These are phyloP conservation scores for Pseudomyrmex flavicornis DNA, from an alignment of 1,140 invertebrate species.

Conservation along the genomic window DNA sequence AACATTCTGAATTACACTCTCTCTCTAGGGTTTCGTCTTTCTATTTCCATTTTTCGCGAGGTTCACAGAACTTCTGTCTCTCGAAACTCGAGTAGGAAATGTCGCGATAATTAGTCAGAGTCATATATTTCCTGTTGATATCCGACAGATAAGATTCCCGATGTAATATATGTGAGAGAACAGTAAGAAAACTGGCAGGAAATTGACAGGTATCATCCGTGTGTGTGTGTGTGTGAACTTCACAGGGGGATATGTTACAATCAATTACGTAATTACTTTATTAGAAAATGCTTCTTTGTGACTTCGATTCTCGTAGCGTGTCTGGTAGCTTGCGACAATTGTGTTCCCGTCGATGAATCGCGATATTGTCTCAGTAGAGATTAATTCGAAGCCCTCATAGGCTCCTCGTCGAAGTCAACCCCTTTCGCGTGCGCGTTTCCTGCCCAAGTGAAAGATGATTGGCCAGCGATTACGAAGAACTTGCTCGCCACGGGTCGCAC, in stretches of 20 bases:
- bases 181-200: slow-evolving; percentile 21
- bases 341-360: not conserved
- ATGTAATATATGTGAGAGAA: slow-evolving; percentile 79
- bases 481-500: slow-evolving; percentile 47
- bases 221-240: slow-evolving; percentile 68
- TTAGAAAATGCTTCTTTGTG: slow-evolving; percentile 1
- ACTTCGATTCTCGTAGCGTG: not conserved
- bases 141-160: slow-evolving; percentile 72
- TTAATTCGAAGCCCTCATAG: not conserved
- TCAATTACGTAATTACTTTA: slow-evolving; percentile 50
- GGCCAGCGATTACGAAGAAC: slow-evolving; percentile 50
- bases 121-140: slow-evolving; percentile 68
- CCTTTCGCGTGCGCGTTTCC: slow-evolving; percentile 28
- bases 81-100: not conserved
- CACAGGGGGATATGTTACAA: not conserved
- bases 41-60: slow-evolving; percentile 17
- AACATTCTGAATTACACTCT: slow-evolving; percentile 17
- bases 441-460: slow-evolving; percentile 48
- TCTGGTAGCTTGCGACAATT: no score
- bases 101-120: slow-evolving; percentile 28
- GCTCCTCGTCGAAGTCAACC: slow-evolving; percentile 9
- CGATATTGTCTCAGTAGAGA: not conserved
- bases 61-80: slow-evolving; percentile 4
- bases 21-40: not conserved
- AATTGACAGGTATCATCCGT: slow-evolving; percentile 52